Percentiles rank a stretch among this genome's conserved stretches.
Evolutionary conservation across 2,113 vertebrate species (phyloP).

Genomic region (Oxygymnocypris stewartii): DNA sequence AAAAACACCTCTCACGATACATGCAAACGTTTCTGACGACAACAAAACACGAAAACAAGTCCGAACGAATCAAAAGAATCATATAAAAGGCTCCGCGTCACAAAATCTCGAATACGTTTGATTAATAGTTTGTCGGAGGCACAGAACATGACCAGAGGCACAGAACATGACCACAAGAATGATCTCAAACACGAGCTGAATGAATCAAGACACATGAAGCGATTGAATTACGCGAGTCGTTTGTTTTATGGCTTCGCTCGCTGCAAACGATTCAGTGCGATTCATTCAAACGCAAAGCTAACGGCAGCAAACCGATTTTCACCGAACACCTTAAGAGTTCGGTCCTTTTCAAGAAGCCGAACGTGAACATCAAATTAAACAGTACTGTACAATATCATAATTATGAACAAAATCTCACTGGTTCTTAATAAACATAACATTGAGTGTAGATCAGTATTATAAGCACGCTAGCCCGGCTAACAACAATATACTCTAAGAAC

Average conservation of each 20-base stretch:
- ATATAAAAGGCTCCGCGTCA: neutral
- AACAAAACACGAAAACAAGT: neutral
- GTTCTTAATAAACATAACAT: neutral
- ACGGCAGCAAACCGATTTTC: neutral
- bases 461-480: neutral
- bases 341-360: constrained; percentile 62
- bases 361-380: neutral
- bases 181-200: neutral
- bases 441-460: neutral
- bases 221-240: too few species aligned
- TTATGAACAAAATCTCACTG: neutral
- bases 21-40: constrained; percentile 22
- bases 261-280: neutral
- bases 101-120: neutral
- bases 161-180: too few species aligned
- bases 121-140: neutral
- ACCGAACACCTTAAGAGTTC: constrained; percentile 60
- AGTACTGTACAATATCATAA: neutral
- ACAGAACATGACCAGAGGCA: neutral
- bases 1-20: neutral
- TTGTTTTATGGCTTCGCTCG: constrained; percentile 5
- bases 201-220: neutral
- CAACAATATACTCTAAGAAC: too few species aligned
- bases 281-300: neutral
- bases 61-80: neutral